phyloP scores from a whole-genome alignment of 2,888 invertebrate genomes.

The Cosmia trapezina region DNA sequence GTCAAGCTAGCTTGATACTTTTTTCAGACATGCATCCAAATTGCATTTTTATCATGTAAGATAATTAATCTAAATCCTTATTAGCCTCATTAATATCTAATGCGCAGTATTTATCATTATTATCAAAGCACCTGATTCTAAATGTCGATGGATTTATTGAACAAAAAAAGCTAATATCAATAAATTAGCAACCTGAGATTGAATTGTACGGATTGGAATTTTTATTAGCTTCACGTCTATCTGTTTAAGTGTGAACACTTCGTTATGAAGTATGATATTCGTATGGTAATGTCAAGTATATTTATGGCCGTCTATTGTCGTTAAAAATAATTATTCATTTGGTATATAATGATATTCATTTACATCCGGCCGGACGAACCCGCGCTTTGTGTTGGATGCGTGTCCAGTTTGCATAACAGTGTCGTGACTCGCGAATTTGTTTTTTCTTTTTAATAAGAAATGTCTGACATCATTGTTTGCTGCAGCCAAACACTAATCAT shows the following conservation, averaged over 20 bases:
- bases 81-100: conserved; percentile 35
- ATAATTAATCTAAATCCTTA: conserved; percentile 33
- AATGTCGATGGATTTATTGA: conserved; percentile 34
- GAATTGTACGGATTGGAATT: conserved; percentile 34
- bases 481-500: conserved; percentile 36
- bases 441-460: conserved; percentile 15
- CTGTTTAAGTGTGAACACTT: conserved; percentile 16
- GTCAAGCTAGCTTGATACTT: conserved; percentile 38
- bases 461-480: conserved; percentile 48
- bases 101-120: conserved; percentile 18
- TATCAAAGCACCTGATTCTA: conserved; percentile 17
- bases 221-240: conserved; percentile 38
- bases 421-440: conserved; percentile 63
- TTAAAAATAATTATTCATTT: conserved; percentile 81
- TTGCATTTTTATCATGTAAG: conserved; percentile 17
- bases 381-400: conserved; percentile 69
- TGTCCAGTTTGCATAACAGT: conserved; percentile 84
- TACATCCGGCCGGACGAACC: conserved; percentile 84
- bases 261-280: conserved; percentile 66
- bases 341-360: conserved; percentile 69
- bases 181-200: conserved; percentile 38
- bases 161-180: conserved; percentile 25
- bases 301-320: conserved; percentile 68
- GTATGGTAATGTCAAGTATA: conserved; percentile 77
- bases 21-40: conserved; percentile 4